Conservation (phyloP, 2,888 invertebrate species). For the Furcula furcula region DNA sequence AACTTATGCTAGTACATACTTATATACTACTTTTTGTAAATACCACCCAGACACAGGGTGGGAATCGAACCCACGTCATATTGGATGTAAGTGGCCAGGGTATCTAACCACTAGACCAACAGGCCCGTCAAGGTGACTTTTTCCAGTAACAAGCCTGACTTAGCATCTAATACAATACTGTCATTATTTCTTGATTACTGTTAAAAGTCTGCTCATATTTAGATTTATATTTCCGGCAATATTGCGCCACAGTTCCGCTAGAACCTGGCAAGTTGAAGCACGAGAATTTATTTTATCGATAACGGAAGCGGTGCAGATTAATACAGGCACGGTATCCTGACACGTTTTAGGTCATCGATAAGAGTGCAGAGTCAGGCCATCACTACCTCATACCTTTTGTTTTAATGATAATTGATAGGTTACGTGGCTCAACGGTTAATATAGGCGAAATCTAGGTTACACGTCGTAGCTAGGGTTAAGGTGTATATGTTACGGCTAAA, state of each 20-base stretch:
- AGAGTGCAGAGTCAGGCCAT: constrained; percentile 26
- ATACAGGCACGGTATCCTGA: constrained; percentile 70
- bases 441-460: background rate
- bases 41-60: no score
- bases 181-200: no score
- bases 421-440: background rate
- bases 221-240: constrained; percentile 11
- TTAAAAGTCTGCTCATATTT: background rate
- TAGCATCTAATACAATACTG: no score
- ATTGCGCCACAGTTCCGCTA: constrained; percentile 26
- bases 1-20: no score
- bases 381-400: constrained; percentile 24
- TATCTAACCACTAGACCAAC: no score
- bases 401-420: constrained; percentile 7
- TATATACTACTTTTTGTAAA: no score
- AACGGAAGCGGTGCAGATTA: constrained; percentile 70
- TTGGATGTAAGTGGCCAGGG: no score
- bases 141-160: no score
- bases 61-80: no score
- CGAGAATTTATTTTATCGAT: constrained; percentile 68
- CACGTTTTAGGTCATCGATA: constrained; percentile 68
- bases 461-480: background rate
- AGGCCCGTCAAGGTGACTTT: no score
- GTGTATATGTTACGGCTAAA: no score
- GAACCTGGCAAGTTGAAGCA: constrained; percentile 35